Base-by-base conservation (phyloP, 2,888 invertebrate genomes). In the Congeria kusceri region DNA sequence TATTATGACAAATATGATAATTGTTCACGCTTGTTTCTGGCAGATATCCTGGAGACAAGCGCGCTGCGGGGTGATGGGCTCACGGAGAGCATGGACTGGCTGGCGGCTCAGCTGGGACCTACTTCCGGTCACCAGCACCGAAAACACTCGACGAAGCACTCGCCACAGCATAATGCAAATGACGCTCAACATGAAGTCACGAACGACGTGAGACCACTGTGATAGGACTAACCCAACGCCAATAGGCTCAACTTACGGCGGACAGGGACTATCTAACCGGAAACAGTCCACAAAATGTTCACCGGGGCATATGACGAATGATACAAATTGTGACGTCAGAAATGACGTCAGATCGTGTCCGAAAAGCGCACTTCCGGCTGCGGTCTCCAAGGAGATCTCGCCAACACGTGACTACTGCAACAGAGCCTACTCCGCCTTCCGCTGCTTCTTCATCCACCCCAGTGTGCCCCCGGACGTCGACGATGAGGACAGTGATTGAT, bases 41-140 rank as follows among this genome's bases (percentile, higher is more conserved):
- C 86, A 91, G 91, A 87, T 72, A 86, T 91, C 15, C 76, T 90
- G 25, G 89, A 90, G 44, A 88, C 90, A 2, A 90, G 90, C 83
- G 91, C 90, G 3, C 75, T 90, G 13, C 86, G 73, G 18, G 90
- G 90, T 0, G 88, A 90, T 15, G 91, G 91, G 3, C 83, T 91
- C 0, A 86, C 86, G 15, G 86, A 88, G 28, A 86, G 90, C 11
- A 82, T 91, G 63, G 90, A 91, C 39, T 91, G 91, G 91, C 77
- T 91, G 64, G 89, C 89, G 0, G 77, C 79, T 23, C 85, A 89
- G 32, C 86, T 91, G 5, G 90, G 89, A 5, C 88, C 90, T 1
- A 64, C 39, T 59, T 58, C 71, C 23, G 64, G 47, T 25, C 62
- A 3, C 84, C 86, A 63, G 85, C 86, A 9, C 75, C 75, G 63